Evolutionary conservation across 2,113 vertebrate genomes (phyloP).

Genomic region (Phocoena sinus): DNA sequence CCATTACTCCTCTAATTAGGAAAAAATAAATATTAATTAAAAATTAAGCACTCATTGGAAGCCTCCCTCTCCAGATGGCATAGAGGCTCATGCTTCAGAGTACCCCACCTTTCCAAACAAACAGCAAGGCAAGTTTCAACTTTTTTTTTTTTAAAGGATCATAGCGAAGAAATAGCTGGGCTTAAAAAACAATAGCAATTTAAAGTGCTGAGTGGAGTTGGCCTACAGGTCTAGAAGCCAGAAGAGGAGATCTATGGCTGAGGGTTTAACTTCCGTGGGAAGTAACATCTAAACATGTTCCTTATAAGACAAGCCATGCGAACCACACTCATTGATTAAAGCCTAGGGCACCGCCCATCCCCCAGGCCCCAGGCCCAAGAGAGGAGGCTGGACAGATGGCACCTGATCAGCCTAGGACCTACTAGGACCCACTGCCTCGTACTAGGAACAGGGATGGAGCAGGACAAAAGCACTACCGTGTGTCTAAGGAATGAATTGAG

Average conservation of each 20-base stretch:
- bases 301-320: neutral
- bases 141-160: neutral
- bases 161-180: neutral
- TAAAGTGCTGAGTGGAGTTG: neutral
- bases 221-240: neutral
- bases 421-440: neutral
- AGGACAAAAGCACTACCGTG: too few relatives aligned
- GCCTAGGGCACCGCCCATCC: neutral
- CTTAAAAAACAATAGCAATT: neutral
- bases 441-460: neutral
- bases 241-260: neutral
- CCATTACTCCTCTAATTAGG: conserved; percentile 14
- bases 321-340: neutral
- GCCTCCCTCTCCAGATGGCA: neutral
- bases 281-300: neutral
- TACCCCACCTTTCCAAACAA: neutral
- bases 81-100: neutral
- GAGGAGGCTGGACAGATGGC: neutral
- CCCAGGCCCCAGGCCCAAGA: neutral
- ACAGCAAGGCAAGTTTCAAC: neutral
- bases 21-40: conserved; percentile 40
- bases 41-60: conserved; percentile 7
- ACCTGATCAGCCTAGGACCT: neutral
- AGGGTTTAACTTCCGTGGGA: neutral
- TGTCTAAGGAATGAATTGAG: neutral